A percentile compares a stretch with the other conserved stretches of the same genome.
phyloP scores from a whole-genome alignment of 2,797 vertebrate species.

The Gambusia yucatana region DNA sequence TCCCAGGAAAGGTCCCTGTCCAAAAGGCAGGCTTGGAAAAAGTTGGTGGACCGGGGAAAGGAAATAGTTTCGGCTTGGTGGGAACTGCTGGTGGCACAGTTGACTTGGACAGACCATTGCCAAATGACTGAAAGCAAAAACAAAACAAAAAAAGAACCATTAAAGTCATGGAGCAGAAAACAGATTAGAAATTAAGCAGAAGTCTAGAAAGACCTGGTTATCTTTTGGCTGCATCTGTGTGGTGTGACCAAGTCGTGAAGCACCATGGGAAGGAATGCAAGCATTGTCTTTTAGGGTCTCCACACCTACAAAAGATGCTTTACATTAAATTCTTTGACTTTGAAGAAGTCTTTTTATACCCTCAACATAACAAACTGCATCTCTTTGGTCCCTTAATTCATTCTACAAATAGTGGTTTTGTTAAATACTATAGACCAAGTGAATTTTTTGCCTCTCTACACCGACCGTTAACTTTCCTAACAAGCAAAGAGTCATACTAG shows the following conservation, averaged over 20 bases:
- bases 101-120: conserved; percentile 81
- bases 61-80: conserved; percentile 87
- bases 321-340: background rate
- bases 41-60: conserved; percentile 60
- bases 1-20: conserved; percentile 78
- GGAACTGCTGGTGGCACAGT: conserved; percentile 89
- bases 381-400: background rate
- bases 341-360: background rate
- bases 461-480: background rate
- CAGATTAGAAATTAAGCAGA: background rate
- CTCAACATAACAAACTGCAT: background rate
- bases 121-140: conserved; percentile 75
- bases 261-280: conserved; percentile 72
- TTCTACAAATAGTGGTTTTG: background rate
- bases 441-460: background rate
- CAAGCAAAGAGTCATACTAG: background rate
- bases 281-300: conserved; percentile 23
- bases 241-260: conserved; percentile 87
- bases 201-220: conserved; percentile 80
- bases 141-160: background rate
- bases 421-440: background rate
- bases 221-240: conserved; percentile 87
- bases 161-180: background rate
- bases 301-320: conserved; percentile 32
- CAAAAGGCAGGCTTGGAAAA: conserved; percentile 77